Evolutionary conservation across 2,113 vertebrate species (phyloP), one percentile per base, ranked within the genome.

Genomic region (Seriola aureovittata): DNA sequence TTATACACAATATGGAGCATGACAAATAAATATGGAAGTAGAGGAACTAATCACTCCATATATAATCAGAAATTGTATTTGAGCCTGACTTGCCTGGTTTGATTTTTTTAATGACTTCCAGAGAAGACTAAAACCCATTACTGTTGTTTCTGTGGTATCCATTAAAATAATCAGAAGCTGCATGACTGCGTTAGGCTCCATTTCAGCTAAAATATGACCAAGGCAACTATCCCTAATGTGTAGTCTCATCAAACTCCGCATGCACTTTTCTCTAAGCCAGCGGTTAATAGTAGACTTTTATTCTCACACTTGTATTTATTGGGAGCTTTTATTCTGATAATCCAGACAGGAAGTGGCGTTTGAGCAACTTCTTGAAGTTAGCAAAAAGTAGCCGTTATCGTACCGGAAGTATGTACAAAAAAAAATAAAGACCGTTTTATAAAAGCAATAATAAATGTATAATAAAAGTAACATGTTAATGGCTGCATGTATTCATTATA

Each of bases 401-500:
- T 0, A 40, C 54, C 67, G 62, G 85, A 87, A 76, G 40, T 46
- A 1, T 48, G 4, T 7, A n/a, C 21, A 9, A 17, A 1, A 9
- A 17, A 1, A n/a, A 40, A 8, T 4, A 0, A 11, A 25, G 0
- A n/a, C 2, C 0, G n/a, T 12, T 1, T 34, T 36, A 3, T 34
- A 7, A 34, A 60, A 17, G 13, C 55, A 13, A 23, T 13, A 29
- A 58, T 34, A 2, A 36, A 19, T 62, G 29, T 62, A 1, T 34
- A 19, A 62, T 3, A 21, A 32, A 2, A 34, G 2, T 13, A 21
- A 14, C 5, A 9, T 12, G 9, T 23, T n/a, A 5, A 0, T 42
- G 0, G 12, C 2, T 19, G 1, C 5, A 4, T 23, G 12, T 5
- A 54, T 7, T 8, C 0, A 10, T 8, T 42, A 9, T 1, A 11